A percentile compares a stretch with the other conserved stretches of the same genome.
phyloP scores from a whole-genome alignment of 2,888 invertebrate species.

The Drosophila dives region DNA sequence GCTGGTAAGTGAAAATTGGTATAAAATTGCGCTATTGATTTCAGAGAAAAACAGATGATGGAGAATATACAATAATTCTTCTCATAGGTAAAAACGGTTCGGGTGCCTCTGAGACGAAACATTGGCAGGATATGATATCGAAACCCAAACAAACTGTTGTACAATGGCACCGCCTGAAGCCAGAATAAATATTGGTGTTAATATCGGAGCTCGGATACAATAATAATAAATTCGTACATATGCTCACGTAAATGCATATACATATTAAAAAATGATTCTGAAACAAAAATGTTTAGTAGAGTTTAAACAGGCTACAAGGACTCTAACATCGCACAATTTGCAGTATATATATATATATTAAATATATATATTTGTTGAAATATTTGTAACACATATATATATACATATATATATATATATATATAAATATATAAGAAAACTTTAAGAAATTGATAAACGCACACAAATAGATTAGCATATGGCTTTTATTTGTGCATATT shows the following conservation, averaged over 20 bases:
- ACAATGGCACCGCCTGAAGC: constrained; percentile 98
- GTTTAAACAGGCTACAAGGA: constrained; percentile 11
- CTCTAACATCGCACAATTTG: constrained; percentile 17
- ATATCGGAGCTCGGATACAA: constrained; percentile 9
- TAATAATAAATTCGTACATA: constrained; percentile 4
- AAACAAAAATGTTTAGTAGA: constrained; percentile 11
- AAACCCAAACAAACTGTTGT: constrained; percentile 98
- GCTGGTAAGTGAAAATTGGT: constrained; percentile 88
- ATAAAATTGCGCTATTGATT: not conserved
- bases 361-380: not conserved
- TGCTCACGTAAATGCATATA: constrained; percentile 29
- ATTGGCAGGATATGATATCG: constrained; percentile 99
- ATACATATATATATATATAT: not conserved
- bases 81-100: constrained; percentile 94
- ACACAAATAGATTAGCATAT: constrained; percentile 11
- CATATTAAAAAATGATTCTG: constrained; percentile 17
- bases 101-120: constrained; percentile 97
- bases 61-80: not conserved
- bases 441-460: constrained; percentile 5
- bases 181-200: constrained; percentile 88
- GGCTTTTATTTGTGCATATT: constrained; percentile 26
- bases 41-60: not conserved
- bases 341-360: not conserved
- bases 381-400: not conserved
- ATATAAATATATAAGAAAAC: not conserved